phyloP scores from a whole-genome alignment of 2,113 vertebrate genomes.

The Crotalus helleri region DNA sequence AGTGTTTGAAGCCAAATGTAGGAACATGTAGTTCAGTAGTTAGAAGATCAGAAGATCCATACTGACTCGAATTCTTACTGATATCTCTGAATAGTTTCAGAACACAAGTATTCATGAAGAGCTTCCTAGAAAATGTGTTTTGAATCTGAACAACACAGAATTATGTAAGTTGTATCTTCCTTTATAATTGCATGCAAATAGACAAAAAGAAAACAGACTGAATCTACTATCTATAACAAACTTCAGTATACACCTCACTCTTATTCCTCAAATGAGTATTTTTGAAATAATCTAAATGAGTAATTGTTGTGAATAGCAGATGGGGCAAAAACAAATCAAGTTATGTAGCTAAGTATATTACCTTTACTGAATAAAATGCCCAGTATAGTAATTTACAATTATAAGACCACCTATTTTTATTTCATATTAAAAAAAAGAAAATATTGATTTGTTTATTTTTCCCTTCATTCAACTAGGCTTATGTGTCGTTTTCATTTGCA shows the following conservation, averaged over 20 bases:
- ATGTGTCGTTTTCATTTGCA: background rate
- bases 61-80: background rate
- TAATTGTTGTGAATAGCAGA: background rate
- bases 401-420: conserved; percentile 8
- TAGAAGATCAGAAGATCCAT: background rate
- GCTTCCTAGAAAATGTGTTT: background rate
- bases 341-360: background rate
- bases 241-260: background rate
- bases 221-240: background rate
- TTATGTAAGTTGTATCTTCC: background rate
- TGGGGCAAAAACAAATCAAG: background rate
- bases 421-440: background rate
- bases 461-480: background rate
- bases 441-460: background rate
- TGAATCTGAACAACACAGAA: background rate
- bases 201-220: background rate
- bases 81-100: background rate
- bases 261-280: conserved; percentile 1
- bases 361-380: background rate
- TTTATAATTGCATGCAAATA: background rate
- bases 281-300: conserved; percentile 17
- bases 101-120: background rate
- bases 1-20: background rate
- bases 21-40: background rate
- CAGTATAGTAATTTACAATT: background rate